Base-by-base conservation (phyloP, 1,140 invertebrate species). In the Solenopsis fugax region DNA sequence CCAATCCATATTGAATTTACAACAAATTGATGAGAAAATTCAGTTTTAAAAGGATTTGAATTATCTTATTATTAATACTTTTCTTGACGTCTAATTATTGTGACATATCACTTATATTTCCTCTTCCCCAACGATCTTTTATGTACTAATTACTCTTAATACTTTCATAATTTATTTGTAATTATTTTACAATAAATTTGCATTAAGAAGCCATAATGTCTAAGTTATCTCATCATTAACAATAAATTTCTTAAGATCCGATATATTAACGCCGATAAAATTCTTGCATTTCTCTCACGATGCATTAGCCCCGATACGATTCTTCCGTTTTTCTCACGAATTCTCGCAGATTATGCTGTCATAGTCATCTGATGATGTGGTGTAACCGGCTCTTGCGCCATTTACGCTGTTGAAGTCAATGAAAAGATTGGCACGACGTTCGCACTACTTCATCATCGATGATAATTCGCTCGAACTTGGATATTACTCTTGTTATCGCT, bases 1-100 rank as follows among this genome's bases (percentile, higher is more conserved):
- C 87, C 87, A 88, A 65, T 45, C 76, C 87, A 88, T 88, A 52
- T 86, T 56, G 62, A 69, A 21, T 67, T 80, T 80, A 48, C 6
- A 13, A 34, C 37, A 56, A 73, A 10, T 41, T 9, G 2, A 7
- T 71, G 41, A 41, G 4, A 56, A 18, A n/a, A 41, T 60, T 12
- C 16, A 0, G 4, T 50, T 62, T 60, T 6, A 10, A 0, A 16
- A 69, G 10, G 12, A n/a, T 9, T 50, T 18, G 21, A 34, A 13
- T 50, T 54, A 54, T 45, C 16, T 34, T 54, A 41, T 41, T 50
- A 56, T 24, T 18, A 48, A 13, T 16, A 48, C 2, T 50, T 54
- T 52, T 2, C 21, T 62, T 48, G 6, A 45, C 12, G 1, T 58
- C 9, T 21, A 34, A 12, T 64, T 34, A 48, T 24, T 34, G 5